Conservation (phyloP, 2,888 invertebrate genomes). For the Falcaria lacertinaria region DNA sequence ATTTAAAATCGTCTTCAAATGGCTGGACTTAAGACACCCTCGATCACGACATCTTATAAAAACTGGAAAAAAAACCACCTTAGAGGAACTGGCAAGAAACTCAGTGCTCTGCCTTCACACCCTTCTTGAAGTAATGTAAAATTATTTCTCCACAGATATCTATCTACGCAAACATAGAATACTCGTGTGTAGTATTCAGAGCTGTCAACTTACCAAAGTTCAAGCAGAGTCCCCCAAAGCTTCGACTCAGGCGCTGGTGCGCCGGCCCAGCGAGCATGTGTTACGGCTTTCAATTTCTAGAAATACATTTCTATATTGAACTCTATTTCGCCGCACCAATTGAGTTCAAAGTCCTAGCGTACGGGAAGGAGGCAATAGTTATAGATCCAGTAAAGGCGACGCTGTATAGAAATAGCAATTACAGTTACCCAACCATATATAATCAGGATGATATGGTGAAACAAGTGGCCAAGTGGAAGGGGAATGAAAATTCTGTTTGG, state of each 20-base stretch:
- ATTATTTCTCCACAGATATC: conserved; percentile 3
- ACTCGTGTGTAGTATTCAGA: conserved; percentile 4
- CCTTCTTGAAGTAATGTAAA: too few relatives aligned
- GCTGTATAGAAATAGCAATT: background rate
- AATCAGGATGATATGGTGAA: too few relatives aligned
- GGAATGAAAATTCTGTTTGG: too few relatives aligned
- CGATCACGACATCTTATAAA: too few relatives aligned
- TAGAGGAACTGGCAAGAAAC: too few relatives aligned
- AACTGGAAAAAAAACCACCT: too few relatives aligned
- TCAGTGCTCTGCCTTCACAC: too few relatives aligned
- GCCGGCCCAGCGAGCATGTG: background rate
- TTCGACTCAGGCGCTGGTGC: conserved; percentile 4
- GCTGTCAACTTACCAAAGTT: background rate
- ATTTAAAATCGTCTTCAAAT: too few relatives aligned
- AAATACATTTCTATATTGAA: background rate
- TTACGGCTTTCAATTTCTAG: background rate
- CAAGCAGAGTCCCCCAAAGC: background rate
- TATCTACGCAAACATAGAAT: conserved; percentile 2
- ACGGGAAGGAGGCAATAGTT: background rate
- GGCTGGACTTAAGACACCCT: too few relatives aligned
- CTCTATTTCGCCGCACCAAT: background rate
- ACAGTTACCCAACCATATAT: background rate
- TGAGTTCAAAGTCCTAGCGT: background rate
- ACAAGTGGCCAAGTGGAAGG: too few relatives aligned
- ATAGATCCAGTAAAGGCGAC: background rate